phyloP scores from a whole-genome alignment of 2,113 vertebrate genomes.

The Uria aalge region DNA sequence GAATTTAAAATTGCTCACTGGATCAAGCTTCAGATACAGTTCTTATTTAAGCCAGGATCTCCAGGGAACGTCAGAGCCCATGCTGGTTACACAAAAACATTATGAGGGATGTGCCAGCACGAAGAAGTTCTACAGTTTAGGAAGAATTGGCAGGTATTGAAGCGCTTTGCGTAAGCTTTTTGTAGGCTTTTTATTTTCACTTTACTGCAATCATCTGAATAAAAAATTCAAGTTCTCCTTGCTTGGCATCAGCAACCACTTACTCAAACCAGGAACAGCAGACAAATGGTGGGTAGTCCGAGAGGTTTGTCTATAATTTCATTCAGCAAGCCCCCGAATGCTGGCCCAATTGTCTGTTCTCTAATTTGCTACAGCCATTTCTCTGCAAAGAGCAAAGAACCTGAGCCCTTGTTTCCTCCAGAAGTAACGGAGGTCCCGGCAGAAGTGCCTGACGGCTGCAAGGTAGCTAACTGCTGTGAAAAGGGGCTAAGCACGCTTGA shows the following conservation, averaged over 20 bases:
- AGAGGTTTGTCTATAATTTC: not conserved
- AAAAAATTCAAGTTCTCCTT: not conserved
- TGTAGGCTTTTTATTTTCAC: not conserved
- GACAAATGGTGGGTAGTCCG: rapidly evolving
- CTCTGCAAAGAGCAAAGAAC: not conserved
- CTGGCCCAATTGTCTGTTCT: not conserved
- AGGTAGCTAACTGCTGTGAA: not conserved
- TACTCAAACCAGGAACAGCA: not conserved
- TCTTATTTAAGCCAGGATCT: not conserved
- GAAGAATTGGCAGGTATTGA: not conserved
- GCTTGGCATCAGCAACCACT: not conserved
- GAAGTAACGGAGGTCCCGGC: not conserved
- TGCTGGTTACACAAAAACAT: not conserved
- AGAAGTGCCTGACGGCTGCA: not conserved
- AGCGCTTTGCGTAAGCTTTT: not conserved
- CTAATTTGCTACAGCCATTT: not conserved
- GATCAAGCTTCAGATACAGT: not conserved
- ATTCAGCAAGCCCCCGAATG: not conserved
- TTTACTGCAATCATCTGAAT: not conserved
- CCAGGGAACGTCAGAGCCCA: not conserved
- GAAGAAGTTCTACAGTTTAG: not conserved
- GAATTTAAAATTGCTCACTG: not conserved
- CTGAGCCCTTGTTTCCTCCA: not conserved
- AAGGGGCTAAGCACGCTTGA: not conserved
- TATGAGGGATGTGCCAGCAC: not conserved